Evolutionary conservation across 2,888 invertebrate species (phyloP).

Genomic region (Pantelozetes paolii): DNA sequence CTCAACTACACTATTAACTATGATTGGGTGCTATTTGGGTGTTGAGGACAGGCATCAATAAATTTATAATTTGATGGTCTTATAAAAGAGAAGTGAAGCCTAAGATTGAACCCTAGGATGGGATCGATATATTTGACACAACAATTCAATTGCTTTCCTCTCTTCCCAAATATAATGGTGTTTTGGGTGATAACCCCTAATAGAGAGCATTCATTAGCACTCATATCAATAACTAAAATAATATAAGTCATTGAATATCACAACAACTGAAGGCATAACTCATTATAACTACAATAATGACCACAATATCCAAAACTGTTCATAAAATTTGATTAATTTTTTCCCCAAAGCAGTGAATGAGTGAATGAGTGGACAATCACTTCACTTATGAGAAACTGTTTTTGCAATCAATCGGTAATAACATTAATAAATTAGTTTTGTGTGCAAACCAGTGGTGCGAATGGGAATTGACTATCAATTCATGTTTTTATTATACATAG

Average conservation of each 20-base stretch:
- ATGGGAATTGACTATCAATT: background rate
- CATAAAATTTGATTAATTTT: slow-evolving; percentile 1
- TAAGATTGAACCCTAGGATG: background rate
- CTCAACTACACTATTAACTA: slow-evolving; percentile 19
- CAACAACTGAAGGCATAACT: background rate
- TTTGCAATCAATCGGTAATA: background rate
- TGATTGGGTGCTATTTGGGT: slow-evolving; percentile 26
- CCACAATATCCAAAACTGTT: background rate
- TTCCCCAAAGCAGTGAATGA: background rate
- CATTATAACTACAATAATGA: background rate
- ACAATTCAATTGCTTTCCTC: background rate
- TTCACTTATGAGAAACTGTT: background rate
- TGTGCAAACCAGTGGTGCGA: background rate
- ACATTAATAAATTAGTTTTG: background rate
- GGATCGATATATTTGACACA: background rate
- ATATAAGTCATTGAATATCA: background rate
- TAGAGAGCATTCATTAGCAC: slow-evolving; percentile 8
- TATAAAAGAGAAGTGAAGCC: slow-evolving; percentile 16
- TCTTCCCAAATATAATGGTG: slow-evolving; percentile 22
- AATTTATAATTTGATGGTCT: slow-evolving; percentile 34
- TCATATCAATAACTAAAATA: background rate
- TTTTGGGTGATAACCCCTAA: slow-evolving; percentile 29
- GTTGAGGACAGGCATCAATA: slow-evolving; percentile 28
- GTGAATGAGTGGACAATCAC: background rate
- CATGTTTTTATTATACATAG: background rate